Evolutionary conservation across 92 coral and sea anemone genomes (phyloP), one percentile per base, ranked within the genome.

Genomic region (Zoanthus solanderi): DNA sequence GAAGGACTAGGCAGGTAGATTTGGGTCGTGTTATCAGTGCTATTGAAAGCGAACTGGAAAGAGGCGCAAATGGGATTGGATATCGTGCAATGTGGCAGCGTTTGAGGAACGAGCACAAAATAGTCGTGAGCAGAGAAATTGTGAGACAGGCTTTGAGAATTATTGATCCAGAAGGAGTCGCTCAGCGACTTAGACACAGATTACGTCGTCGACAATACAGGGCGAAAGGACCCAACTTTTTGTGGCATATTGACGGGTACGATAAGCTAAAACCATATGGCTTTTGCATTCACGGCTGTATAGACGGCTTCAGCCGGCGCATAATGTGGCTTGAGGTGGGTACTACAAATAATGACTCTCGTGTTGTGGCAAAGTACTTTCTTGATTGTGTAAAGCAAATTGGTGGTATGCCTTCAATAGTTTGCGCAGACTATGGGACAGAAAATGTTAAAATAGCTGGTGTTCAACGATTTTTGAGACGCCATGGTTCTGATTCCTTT

Each of bases 381-480:
- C 75, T 72, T 32, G 76, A 32, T 32, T 34, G 76, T 32, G 76
- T 37, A 31, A 72, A 32, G 48, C 76, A 34, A 72, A 72, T 32
- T 32, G 48, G 76, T 15, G 48, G 48, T 32, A 72, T 71, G 76
- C 48, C 76, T 32, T 32, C 48, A 72, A 44, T 72, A 32, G 48
- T 72, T 15, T 28, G 46, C 46, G 75, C 75, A 30, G 75, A 71
- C 46, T 71, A 71, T 71, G 75, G 76, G 18, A 72, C 76, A 37
- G 76, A 72, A 72, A 72, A 72, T 32, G 76, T 72, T 37, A 72
- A 72, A 72, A 44, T 83, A 23, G 87, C 87, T 23, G 78, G 87
- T 42, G 56, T 83, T 29, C 77, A 83, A 83, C 87, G 87, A 31
- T 83, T 63, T 65, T 66, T 83, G 44, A 71, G 87, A 46, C 87